These are phyloP conservation scores for Cyclopterus lumpus DNA, from an alignment of 2,797 vertebrate genomes.

Conservation along the genomic window DNA sequence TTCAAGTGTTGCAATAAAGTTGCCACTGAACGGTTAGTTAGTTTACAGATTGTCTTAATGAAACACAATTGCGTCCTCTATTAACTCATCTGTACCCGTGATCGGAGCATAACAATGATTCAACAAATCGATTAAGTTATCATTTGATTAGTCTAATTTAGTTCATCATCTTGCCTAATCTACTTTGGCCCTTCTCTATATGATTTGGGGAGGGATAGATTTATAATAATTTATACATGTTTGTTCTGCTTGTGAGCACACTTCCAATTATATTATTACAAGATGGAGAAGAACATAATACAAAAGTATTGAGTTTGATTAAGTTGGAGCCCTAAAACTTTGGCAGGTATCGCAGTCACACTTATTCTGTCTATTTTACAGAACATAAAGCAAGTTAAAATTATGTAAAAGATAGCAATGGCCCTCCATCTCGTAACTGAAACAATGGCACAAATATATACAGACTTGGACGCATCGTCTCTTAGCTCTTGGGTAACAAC, in stretches of 20 bases:
- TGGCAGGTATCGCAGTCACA: neutral
- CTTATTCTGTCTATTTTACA: neutral
- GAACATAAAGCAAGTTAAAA: neutral
- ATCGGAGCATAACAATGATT: neutral
- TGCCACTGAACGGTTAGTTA: neutral
- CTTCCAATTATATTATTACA: neutral
- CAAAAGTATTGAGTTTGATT: neutral
- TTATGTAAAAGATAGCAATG: neutral
- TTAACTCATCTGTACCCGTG: neutral
- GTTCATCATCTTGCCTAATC: neutral
- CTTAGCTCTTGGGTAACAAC: constrained; percentile 23
- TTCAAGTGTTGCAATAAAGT: neutral
- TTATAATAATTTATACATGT: neutral
- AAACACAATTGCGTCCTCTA: neutral
- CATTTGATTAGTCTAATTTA: neutral
- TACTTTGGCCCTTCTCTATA: neutral
- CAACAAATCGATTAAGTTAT: neutral
- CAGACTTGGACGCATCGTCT: constrained; percentile 29
- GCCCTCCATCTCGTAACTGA: neutral
- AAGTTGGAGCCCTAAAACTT: constrained; percentile 4
- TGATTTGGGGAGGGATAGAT: neutral
- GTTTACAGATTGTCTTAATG: neutral
- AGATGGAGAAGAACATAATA: neutral
- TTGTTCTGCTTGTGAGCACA: neutral
- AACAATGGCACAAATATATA: neutral